Percentiles rank a stretch among this genome's conserved stretches.
Evolutionary conservation across 2,797 vertebrate genomes (phyloP).

Genomic region (Crocidura indochinensis): DNA sequence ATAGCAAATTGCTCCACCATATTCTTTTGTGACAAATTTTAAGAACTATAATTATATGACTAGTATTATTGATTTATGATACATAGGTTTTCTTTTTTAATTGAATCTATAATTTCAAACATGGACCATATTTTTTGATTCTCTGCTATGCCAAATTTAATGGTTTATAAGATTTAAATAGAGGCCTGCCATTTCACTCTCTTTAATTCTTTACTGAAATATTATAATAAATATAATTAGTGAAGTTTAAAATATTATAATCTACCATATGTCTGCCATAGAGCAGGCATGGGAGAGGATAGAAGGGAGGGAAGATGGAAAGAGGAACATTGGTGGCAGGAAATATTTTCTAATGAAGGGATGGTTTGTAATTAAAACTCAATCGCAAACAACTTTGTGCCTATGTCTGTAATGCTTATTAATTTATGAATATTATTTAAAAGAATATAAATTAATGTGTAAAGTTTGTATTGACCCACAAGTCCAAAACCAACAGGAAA

Average conservation of each 20-base stretch:
- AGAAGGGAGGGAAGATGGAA: too few relatives aligned
- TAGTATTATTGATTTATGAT: conserved; percentile 64
- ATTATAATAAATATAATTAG: not conserved
- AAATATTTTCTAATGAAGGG: too few relatives aligned
- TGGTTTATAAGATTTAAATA: not conserved
- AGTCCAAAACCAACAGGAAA: not conserved
- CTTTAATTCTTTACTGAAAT: not conserved
- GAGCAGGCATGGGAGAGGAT: too few relatives aligned
- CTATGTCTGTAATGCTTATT: too few relatives aligned
- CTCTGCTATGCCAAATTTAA: not conserved
- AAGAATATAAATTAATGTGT: not conserved
- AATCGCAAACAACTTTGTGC: too few relatives aligned
- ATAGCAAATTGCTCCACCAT: conserved; percentile 55
- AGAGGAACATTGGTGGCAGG: too few relatives aligned
- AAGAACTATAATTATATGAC: conserved; percentile 61
- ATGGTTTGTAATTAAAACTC: too few relatives aligned
- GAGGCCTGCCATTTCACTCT: not conserved
- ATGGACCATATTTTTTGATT: not conserved
- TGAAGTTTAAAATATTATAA: not conserved
- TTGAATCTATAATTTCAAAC: conserved; percentile 68
- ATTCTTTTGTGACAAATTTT: conserved; percentile 24
- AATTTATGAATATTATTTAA: not conserved
- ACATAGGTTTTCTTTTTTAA: not conserved
- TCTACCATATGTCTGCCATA: too few relatives aligned
- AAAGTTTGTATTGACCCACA: not conserved